phyloP scores from a whole-genome alignment of 2,113 vertebrate species.

The Leptobrachium ailaonicum region DNA sequence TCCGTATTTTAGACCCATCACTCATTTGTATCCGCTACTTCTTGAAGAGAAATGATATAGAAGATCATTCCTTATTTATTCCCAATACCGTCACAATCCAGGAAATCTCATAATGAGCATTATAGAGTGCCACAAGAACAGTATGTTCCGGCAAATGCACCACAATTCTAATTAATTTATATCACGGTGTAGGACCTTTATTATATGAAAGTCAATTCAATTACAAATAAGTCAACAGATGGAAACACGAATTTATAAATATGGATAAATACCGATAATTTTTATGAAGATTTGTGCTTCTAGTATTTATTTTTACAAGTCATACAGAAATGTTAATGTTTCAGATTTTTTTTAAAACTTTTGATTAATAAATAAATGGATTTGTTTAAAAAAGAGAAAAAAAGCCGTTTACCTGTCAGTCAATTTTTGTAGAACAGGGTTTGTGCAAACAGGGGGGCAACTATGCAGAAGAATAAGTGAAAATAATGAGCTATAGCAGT shows the following conservation, averaged over 20 bases:
- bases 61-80: constrained; percentile 46
- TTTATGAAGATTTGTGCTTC: no score
- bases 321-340: no score
- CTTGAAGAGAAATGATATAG: constrained; percentile 33
- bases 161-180: constrained; percentile 16
- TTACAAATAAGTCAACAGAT: not conserved
- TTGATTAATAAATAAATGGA: no score
- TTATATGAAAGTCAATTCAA: constrained; percentile 20
- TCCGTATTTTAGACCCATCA: constrained; percentile 41
- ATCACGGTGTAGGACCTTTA: not conserved
- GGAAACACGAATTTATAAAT: not conserved
- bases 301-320: no score
- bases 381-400: no score
- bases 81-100: constrained; percentile 28
- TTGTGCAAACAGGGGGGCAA: no score
- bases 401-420: no score
- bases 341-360: no score
- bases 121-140: constrained; percentile 11
- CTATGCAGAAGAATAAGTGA: no score
- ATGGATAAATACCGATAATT: no score
- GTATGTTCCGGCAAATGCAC: constrained; percentile 31
- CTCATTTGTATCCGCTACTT: constrained; percentile 36
- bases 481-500: no score
- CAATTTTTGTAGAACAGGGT: no score
- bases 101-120: constrained; percentile 29